These are phyloP conservation scores for Homarus americanus DNA, from an alignment of 1,140 invertebrate species.

Conservation along the genomic window DNA sequence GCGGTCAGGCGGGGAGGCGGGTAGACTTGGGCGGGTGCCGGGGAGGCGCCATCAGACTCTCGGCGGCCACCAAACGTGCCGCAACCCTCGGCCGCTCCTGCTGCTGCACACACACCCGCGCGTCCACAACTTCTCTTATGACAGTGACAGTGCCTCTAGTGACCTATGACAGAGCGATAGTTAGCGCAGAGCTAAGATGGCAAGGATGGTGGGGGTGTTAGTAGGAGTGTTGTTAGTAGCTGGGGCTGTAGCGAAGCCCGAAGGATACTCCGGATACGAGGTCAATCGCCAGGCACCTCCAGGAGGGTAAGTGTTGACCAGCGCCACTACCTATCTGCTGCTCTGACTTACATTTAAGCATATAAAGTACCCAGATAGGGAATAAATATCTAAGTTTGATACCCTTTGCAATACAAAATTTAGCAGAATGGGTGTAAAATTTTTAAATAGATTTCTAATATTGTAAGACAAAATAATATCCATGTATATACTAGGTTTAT, in stretches of 20 bases:
- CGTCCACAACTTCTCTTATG: background rate
- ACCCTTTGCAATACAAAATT: too few species aligned
- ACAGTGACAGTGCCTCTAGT: slow-evolving; percentile 30
- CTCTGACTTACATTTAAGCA: too few species aligned
- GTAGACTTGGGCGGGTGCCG: slow-evolving; percentile 15
- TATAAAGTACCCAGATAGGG: too few species aligned
- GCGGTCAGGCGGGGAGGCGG: slow-evolving; percentile 65
- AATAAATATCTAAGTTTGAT: too few species aligned
- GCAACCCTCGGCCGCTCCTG: slow-evolving; percentile 6
- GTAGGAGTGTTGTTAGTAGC: slow-evolving; percentile 27
- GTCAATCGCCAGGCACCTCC: slow-evolving; percentile 41
- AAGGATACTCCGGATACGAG: slow-evolving; percentile 57
- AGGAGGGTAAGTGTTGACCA: slow-evolving; percentile 43
- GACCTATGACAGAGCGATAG: slow-evolving; percentile 30
- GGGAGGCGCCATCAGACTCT: slow-evolving; percentile 35
- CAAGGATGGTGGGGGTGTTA: slow-evolving; percentile 37
- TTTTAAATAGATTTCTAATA: too few species aligned
- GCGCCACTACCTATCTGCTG: too few species aligned
- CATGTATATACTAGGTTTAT: too few species aligned
- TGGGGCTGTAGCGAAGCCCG: slow-evolving; percentile 32
- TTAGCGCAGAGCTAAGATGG: slow-evolving; percentile 19
- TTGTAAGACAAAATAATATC: too few species aligned
- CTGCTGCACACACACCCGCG: background rate
- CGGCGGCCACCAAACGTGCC: slow-evolving; percentile 44
- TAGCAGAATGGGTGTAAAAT: too few species aligned